phyloP scores from a whole-genome alignment of 2,113 vertebrate genomes.

The Onychostoma macrolepis region DNA sequence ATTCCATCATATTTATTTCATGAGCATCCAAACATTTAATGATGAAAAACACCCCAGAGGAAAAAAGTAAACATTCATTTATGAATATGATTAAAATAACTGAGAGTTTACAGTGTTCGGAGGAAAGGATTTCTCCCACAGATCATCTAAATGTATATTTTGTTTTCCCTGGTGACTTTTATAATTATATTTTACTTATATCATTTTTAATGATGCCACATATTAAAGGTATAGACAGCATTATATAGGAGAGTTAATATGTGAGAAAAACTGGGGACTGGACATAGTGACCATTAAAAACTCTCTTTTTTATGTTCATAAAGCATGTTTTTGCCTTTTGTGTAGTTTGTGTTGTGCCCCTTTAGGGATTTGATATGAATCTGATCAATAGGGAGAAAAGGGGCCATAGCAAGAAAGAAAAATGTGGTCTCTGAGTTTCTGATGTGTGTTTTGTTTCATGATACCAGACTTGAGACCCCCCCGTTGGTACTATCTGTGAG shows the following conservation, averaged over 20 bases:
- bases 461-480: conserved; percentile 18
- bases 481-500: conserved; percentile 38
- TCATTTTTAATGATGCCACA: neutral
- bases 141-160: neutral
- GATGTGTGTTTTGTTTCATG: conserved; percentile 8
- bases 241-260: neutral
- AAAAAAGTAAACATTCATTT: neutral
- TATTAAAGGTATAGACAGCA: neutral
- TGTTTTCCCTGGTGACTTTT: neutral
- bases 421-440: neutral
- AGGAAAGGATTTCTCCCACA: neutral
- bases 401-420: neutral
- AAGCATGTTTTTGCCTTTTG: neutral
- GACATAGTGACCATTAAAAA: neutral
- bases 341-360: neutral
- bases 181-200: neutral
- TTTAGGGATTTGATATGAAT: neutral
- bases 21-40: conserved; percentile 16
- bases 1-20: conserved; percentile 17
- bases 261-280: neutral
- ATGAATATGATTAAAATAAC: conserved; percentile 26
- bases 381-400: neutral
- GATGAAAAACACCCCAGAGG: conserved; percentile 2
- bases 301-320: neutral
- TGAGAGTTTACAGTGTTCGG: neutral